Base-by-base conservation (phyloP, 2,888 invertebrate species). In the Eutolmus rufibarbis region DNA sequence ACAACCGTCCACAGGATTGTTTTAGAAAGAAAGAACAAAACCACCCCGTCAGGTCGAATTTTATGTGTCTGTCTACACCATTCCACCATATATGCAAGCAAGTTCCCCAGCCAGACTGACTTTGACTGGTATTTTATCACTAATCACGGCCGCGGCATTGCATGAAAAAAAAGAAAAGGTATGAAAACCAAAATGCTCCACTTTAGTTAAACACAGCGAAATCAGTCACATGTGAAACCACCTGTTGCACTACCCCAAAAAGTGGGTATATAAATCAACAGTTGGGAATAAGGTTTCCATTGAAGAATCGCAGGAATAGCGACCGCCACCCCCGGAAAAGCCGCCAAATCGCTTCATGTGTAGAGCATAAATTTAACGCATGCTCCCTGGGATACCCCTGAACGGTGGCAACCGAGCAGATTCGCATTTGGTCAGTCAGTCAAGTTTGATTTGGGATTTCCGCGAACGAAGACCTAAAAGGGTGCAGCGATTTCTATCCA, bases 381-480 rank as follows among this genome's bases (percentile, higher is more conserved):
- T 84, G 82, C 82, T 37, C 82, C 23, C 19, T 34, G 16, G 66
- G 40, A 84, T 66, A 66, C 82, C 82, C 82, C 66, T 84, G 57
- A 84, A 84, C 57, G 31, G 57, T 34, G 82, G 82, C 57, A 84
- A 57, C 57, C 40, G 82, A 84, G 37, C 19, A 37, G 28, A 84
- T 84, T 84, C 82, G 82, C 66, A 84, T 84, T 84, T 84, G 82
- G 82, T 84, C 66, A 84, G 66, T 66, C 57, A 84, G 82, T 84
- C 82, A 84, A 84, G 82, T 84, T 66, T 84, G 57, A 84, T 84
- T 84, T 66, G 8, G 66, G 82, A 84, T 84, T 84, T 84, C 82
- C 82, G 82, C 82, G 82, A 84, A 84, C 40, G 82, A 84, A 66
- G 57, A 66, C 82, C 82, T 66, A 84, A 14, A 23, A 66, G 66